phyloP scores from a whole-genome alignment of 2,113 vertebrate species.

The Albula goreensis region DNA sequence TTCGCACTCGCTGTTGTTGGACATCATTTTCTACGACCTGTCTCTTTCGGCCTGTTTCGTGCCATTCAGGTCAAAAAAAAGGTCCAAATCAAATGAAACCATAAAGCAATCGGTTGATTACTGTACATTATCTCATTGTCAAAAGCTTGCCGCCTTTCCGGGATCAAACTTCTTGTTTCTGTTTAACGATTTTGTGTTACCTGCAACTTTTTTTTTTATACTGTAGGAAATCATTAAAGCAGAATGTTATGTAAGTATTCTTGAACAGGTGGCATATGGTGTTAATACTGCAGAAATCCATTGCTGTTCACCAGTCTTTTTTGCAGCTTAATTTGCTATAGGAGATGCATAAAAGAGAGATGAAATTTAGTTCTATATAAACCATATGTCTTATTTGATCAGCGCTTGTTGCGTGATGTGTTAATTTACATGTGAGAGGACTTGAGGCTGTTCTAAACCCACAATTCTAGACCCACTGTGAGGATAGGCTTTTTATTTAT shows the following conservation, averaged over 20 bases:
- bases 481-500: constrained; percentile 31
- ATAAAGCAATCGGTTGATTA: constrained; percentile 43
- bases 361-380: constrained; percentile 30
- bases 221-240: constrained; percentile 51
- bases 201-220: constrained; percentile 47
- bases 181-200: constrained; percentile 62
- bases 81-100: neutral
- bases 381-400: constrained; percentile 41
- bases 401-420: constrained; percentile 44
- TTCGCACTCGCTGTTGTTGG: neutral
- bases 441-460: constrained; percentile 40
- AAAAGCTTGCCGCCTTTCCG: constrained; percentile 65
- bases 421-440: constrained; percentile 42
- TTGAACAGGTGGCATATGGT: constrained; percentile 41
- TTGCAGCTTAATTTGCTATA: constrained; percentile 30
- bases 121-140: constrained; percentile 69
- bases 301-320: constrained; percentile 43
- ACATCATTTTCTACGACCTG: neutral
- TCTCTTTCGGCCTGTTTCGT: neutral
- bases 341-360: constrained; percentile 9
- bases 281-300: constrained; percentile 30
- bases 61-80: neutral
- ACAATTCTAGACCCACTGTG: constrained; percentile 16
- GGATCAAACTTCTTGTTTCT: constrained; percentile 52
- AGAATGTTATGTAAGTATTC: constrained; percentile 47